Evolutionary conservation across 2,113 vertebrate genomes (phyloP), one percentile per base, ranked within the genome.

Genomic region (Guaruba guarouba): DNA sequence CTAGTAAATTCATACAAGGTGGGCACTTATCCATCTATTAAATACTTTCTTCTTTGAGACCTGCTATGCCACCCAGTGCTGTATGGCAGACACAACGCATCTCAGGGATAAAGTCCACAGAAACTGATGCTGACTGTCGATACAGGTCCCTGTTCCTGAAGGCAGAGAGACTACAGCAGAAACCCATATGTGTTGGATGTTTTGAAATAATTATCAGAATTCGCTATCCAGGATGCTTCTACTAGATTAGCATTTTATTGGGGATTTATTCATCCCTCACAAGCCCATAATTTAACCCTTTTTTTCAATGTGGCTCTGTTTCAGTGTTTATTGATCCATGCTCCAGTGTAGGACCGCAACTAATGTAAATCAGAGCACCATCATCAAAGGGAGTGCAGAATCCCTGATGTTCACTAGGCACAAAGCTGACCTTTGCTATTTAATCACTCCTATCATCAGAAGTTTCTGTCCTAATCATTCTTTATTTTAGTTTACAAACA

Each of bases 1-100:
- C 86, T 74, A 76, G 66, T 77, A 82, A 95, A 95, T 95, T 92
- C 62, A 76, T 95, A 79, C 51, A 93, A 96, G 88, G 41, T 83
- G 83, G 28, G 70, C 63, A 82, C 76, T 92, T 95, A 96, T 79
- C 69, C 20, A 33, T 66, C 75, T 75, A 76, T 87, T 96, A 78
- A 78, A 87, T 94, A 84, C 29, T 23, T 81, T 63, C 52, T 94
- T 64, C 35, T 69, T 59, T 39, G 74, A 93, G 67, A 66, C 13
- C 54, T 91, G 48, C 44, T 62, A 1, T 11, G 27, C 55, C 84
- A 11, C 31, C 39, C 14, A 4, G 25, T 61, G 44, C 64, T 82
- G 51, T 35, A 33, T 9, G 43, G 46, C 37, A 77, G 39, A 29
- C 28, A 61, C 28, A 33, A 64, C 2, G 3, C 46, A n/a, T 59